Conservation (phyloP, 2,113 vertebrate genomes). For the Ellobius talpinus region DNA sequence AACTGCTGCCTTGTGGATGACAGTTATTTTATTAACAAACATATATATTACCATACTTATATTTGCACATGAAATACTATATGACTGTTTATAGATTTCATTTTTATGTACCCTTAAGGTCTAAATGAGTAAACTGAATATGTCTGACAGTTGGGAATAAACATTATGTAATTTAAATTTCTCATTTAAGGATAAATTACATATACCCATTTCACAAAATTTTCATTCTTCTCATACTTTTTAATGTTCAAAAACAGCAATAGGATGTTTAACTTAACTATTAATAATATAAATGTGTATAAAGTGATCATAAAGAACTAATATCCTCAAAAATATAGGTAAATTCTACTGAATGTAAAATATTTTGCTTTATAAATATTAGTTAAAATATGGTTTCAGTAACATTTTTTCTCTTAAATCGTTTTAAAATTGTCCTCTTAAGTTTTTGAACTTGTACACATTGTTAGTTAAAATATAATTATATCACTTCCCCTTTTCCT, state of each 20-base stretch:
- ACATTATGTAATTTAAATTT: neutral
- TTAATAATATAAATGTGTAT: neutral
- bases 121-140: neutral
- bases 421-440: neutral
- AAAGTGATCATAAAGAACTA: neutral
- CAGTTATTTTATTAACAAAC: neutral
- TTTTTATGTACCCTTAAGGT: neutral
- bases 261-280: neutral
- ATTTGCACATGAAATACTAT: neutral
- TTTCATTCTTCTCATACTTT: neutral
- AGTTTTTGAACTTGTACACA: neutral
- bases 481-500: neutral
- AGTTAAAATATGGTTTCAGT: neutral
- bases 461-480: neutral
- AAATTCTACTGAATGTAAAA: neutral
- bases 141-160: neutral
- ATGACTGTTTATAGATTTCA: neutral
- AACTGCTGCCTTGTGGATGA: neutral
- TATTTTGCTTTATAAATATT: neutral
- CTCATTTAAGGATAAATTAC: neutral
- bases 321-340: neutral
- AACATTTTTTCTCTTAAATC: neutral
- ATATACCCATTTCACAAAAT: neutral
- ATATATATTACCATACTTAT: slow-evolving; percentile 39
- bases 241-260: neutral